Percentiles rank a stretch among this genome's conserved stretches.
Conservation (phyloP, 2,888 invertebrate genomes). For the Ennomos quercinarius region DNA sequence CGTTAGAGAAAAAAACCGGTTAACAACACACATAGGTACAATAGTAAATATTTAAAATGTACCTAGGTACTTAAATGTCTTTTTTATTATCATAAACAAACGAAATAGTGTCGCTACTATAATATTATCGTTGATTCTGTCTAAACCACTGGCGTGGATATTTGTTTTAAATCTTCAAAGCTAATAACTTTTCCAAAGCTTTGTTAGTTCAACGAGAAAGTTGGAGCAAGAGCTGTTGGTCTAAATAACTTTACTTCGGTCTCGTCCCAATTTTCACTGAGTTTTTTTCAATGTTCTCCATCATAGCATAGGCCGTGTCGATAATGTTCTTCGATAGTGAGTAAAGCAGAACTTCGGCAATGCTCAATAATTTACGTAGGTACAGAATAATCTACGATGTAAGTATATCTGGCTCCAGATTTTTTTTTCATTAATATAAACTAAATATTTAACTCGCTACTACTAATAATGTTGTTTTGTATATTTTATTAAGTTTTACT, state of each 20-base stretch:
- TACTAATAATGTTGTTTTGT: too few species aligned
- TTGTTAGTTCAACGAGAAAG: conserved; percentile 23
- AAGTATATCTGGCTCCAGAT: too few species aligned
- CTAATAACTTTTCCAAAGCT: conserved; percentile 22
- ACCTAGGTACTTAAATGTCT: background rate
- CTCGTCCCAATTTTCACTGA: conserved; percentile 31
- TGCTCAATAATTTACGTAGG: too few species aligned
- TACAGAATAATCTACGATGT: too few species aligned
- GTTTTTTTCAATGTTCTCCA: conserved; percentile 16
- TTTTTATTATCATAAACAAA: conserved; percentile 4
- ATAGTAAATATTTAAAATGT: background rate
- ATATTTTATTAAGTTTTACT: too few species aligned
- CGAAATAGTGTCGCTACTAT: background rate
- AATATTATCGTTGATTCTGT: background rate
- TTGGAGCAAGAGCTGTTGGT: conserved; percentile 25
- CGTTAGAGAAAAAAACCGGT: too few species aligned
- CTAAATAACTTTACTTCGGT: conserved; percentile 25
- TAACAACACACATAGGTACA: too few species aligned
- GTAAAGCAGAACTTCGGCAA: too few species aligned
- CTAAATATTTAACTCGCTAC: too few species aligned
- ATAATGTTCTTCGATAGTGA: too few species aligned
- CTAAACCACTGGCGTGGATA: background rate
- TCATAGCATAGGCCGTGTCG: too few species aligned
- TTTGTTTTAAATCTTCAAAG: conserved; percentile 19
- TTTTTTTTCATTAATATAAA: too few species aligned